Base-by-base conservation (phyloP, 2,113 vertebrate genomes). In the Setophaga kirtlandii region DNA sequence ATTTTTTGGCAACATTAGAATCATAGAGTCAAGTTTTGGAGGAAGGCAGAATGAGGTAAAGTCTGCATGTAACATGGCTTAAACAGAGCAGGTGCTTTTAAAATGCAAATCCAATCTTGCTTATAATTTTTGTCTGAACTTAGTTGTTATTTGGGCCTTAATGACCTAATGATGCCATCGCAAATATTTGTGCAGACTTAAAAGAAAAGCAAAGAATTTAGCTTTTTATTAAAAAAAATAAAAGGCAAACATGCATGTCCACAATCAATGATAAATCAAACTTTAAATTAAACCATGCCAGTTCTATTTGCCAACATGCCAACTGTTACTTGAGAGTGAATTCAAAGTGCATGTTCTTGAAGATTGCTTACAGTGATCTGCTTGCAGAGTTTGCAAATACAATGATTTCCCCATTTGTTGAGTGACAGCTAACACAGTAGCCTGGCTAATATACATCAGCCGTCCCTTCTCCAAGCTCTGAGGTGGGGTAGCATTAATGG, bases 321-420 rank as follows among this genome's bases (percentile, higher is more conserved):
- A 83, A 83, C 60, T 71, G 28, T 31, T 81, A 81, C 44, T 83
- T 44, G 76, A 86, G 21, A 90, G 15, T 49, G 21, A 94, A 88
- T 56, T 88, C 68, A 83, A 52, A 60, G 59, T 81, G 52, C 44
- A 16, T 81, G 71, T 87, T 90, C 64, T 68, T 89, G 46, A 92
- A 85, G 85, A 76, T 27, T 81, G 78, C 59, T 86, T 74, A 70
- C 56, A 90, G 47, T 44, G 55, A 76, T 94, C 84, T 93, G 79
- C 71, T 90, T 88, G 68, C 64, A 71, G 81, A 83, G 52, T 94
- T 95, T 90, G 52, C 64, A 96, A 74, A 90, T 62, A 88, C 10
- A 91, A 75, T 69, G 22, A 90, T 92, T 92, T 92, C 58, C 42
- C 88, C 42, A 55, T 86, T 70, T 94, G 59, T 5, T 88, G 79